phyloP scores from a whole-genome alignment of 2,113 vertebrate species.

The Athene cunicularia region DNA sequence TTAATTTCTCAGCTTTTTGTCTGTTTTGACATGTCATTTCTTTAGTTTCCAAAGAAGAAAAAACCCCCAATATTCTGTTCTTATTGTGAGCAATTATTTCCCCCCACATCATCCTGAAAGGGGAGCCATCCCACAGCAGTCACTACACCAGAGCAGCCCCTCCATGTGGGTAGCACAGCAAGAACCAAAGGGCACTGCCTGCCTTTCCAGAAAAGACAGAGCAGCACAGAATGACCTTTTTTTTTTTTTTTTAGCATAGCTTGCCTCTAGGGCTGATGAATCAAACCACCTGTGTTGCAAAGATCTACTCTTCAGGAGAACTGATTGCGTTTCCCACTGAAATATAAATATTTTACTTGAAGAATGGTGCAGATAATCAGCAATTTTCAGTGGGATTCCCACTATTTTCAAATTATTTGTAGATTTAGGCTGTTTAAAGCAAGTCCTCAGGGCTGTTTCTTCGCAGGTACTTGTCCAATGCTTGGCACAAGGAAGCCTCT shows the following conservation, averaged over 20 bases:
- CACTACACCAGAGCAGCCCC: background rate
- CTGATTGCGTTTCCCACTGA: background rate
- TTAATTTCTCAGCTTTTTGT: background rate
- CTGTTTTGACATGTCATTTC: background rate
- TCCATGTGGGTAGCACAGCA: background rate
- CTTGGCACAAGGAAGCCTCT: background rate
- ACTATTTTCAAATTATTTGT: background rate
- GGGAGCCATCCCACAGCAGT: background rate
- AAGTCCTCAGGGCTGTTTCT: background rate
- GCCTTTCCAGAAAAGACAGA: background rate
- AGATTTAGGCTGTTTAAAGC: background rate
- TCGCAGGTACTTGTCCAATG: background rate
- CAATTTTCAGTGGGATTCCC: background rate
- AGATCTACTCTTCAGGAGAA: background rate
- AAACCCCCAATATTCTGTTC: background rate
- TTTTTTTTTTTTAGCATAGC: background rate
- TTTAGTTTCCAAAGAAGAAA: background rate
- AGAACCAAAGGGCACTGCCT: background rate
- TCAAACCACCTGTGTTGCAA: rapidly evolving
- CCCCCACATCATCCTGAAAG: background rate
- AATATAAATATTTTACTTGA: background rate
- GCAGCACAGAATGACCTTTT: background rate
- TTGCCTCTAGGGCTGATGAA: background rate
- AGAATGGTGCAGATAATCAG: background rate
- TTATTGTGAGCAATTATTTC: background rate